phyloP scores from a whole-genome alignment of 2,797 vertebrate species.

The Chaetodon trifasciatus region DNA sequence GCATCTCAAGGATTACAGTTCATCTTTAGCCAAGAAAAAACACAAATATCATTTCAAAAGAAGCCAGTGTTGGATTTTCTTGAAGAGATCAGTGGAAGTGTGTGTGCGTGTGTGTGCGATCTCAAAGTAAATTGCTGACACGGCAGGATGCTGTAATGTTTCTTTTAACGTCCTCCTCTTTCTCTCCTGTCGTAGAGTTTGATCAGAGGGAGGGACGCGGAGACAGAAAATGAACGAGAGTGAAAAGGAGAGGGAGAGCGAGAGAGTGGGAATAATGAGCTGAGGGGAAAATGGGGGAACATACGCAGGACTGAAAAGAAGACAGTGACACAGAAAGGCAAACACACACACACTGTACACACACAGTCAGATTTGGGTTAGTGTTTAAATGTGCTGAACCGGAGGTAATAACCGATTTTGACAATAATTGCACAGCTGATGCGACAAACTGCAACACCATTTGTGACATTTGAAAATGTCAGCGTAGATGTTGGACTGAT shows the following conservation, averaged over 20 bases:
- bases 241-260: too few relatives aligned
- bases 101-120: neutral
- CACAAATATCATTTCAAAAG: neutral
- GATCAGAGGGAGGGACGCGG: neutral
- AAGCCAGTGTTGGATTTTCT: neutral
- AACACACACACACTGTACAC: neutral
- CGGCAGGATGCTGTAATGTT: conserved; percentile 22
- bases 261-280: conserved; percentile 7
- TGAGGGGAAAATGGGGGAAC: conserved; percentile 12
- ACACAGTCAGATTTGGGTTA: conserved; percentile 8
- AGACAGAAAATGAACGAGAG: neutral
- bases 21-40: neutral
- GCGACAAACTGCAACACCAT: conserved; percentile 11
- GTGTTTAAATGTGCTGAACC: conserved; percentile 12
- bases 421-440: conserved; percentile 33
- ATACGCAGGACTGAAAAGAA: neutral
- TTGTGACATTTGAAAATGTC: conserved; percentile 62
- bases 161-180: conserved; percentile 15
- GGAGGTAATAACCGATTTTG: conserved; percentile 4
- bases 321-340: neutral
- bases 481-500: conserved; percentile 31
- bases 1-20: too few relatives aligned
- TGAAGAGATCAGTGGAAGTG: neutral
- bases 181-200: conserved; percentile 18
- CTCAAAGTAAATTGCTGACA: conserved; percentile 35